These are phyloP conservation scores for Drosophila kuntzei DNA, from an alignment of 2,888 invertebrate genomes.

Conservation along the genomic window DNA sequence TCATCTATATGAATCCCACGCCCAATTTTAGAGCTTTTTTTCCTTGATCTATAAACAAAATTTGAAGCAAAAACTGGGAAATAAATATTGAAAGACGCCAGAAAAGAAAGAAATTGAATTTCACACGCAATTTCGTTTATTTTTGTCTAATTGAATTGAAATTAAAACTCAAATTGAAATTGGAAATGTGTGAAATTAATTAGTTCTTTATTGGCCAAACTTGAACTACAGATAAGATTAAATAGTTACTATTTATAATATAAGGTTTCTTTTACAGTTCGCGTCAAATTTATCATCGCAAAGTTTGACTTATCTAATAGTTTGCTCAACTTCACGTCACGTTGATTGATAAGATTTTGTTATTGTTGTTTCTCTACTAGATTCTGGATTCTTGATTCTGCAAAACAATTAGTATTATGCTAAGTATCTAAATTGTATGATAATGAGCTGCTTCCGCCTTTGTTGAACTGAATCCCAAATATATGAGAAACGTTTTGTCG, in stretches of 20 bases:
- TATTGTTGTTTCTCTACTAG: not conserved
- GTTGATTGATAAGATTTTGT: slow-evolving; percentile 44
- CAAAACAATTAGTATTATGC: slow-evolving; percentile 53
- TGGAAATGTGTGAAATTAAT: slow-evolving; percentile 46
- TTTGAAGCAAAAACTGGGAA: slow-evolving; percentile 13
- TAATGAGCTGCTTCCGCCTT: slow-evolving; percentile 64
- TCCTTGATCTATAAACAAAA: slow-evolving; percentile 62
- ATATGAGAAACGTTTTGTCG: slow-evolving; percentile 14
- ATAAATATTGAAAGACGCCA: slow-evolving; percentile 33
- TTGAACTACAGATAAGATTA: slow-evolving; percentile 60
- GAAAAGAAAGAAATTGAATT: slow-evolving; percentile 53
- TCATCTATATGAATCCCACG: slow-evolving; percentile 55
- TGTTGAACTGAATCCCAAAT: not conserved
- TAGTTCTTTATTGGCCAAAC: slow-evolving; percentile 25
- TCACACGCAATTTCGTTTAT: slow-evolving; percentile 70
- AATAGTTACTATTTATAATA: slow-evolving; percentile 13
- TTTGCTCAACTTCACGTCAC: slow-evolving; percentile 14
- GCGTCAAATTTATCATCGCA: slow-evolving; percentile 8
- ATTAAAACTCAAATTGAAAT: slow-evolving; percentile 35
- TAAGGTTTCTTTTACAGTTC: not conserved
- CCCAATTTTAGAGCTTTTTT: slow-evolving; percentile 57
- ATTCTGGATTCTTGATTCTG: slow-evolving; percentile 15
- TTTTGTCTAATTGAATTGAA: slow-evolving; percentile 43
- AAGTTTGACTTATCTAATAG: slow-evolving; percentile 18
- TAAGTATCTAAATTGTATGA: slow-evolving; percentile 57